These are phyloP conservation scores for Percopsis transmontana DNA, from an alignment of 2,113 vertebrate species.

Conservation along the genomic window DNA sequence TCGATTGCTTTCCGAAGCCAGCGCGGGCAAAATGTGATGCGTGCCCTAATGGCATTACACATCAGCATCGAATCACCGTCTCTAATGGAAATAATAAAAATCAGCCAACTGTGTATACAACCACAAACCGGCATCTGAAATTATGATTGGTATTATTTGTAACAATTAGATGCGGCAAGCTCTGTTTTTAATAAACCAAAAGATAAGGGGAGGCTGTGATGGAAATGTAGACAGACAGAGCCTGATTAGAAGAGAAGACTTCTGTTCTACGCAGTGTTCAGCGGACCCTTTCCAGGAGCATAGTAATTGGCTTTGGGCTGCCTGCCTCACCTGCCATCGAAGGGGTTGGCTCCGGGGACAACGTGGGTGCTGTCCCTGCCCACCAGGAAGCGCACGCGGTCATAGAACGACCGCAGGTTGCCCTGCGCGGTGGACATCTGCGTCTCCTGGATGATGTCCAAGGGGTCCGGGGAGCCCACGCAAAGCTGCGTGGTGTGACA, in stretches of 20 bases:
- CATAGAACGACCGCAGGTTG: constrained; percentile 90
- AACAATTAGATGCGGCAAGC: constrained; percentile 8
- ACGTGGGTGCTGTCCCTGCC: constrained; percentile 93
- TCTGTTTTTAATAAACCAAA: constrained; percentile 8
- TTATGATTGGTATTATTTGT: too few species aligned
- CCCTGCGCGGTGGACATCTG: constrained; percentile 84
- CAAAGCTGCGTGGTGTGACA: constrained; percentile 90
- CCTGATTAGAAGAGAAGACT: background rate
- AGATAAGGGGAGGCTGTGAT: background rate
- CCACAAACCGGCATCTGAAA: background rate
- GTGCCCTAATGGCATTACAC: constrained; percentile 3
- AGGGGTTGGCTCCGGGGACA: constrained; percentile 90
- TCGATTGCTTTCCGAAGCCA: constrained; percentile 10
- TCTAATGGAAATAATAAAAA: background rate
- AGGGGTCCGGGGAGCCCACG: constrained; percentile 91
- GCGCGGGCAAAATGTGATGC: background rate
- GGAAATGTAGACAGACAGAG: background rate
- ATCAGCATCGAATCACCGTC: constrained; percentile 6
- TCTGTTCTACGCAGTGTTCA: constrained; percentile 4
- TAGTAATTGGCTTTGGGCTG: background rate
- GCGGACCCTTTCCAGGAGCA: background rate
- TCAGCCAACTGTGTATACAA: background rate
- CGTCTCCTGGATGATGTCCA: constrained; percentile 96
- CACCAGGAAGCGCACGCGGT: constrained; percentile 92
- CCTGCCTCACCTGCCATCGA: constrained; percentile 87